phyloP scores from a whole-genome alignment of 2,113 vertebrate genomes.

The Donacobius atricapilla region DNA sequence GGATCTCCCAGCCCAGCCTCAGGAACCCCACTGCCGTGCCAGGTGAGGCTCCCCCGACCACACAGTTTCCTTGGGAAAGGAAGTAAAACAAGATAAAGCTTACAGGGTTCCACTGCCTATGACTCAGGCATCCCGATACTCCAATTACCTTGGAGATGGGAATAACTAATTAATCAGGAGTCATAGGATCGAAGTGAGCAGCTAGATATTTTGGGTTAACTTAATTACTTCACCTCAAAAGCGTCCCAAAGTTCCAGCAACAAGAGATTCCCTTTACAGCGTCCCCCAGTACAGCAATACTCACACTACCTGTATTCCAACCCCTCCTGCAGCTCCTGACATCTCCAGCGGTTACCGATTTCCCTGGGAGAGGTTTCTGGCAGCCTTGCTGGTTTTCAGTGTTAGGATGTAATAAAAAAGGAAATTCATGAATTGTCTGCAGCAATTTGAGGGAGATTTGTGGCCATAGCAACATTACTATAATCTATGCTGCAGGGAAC shows the following conservation, averaged over 20 bases:
- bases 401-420: conserved; percentile 20
- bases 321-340: neutral
- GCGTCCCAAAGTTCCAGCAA: neutral
- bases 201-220: neutral
- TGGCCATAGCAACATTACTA: conserved; percentile 60
- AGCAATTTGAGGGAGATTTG: conserved; percentile 35
- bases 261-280: neutral
- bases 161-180: conserved; percentile 20
- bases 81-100: neutral
- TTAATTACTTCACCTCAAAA: conserved; percentile 22
- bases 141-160: neutral
- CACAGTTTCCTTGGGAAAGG: neutral
- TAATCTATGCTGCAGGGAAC: conserved; percentile 4
- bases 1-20: neutral
- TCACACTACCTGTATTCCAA: neutral
- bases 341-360: neutral
- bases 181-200: neutral
- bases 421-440: conserved; percentile 46
- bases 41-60: neutral
- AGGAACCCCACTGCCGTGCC: neutral
- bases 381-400: neutral
- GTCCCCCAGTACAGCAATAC: neutral
- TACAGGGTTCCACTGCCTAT: neutral
- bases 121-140: neutral
- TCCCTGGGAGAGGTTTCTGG: conserved; percentile 2